phyloP scores from a whole-genome alignment of 2,113 vertebrate species.

The Myiagra hebetior region DNA sequence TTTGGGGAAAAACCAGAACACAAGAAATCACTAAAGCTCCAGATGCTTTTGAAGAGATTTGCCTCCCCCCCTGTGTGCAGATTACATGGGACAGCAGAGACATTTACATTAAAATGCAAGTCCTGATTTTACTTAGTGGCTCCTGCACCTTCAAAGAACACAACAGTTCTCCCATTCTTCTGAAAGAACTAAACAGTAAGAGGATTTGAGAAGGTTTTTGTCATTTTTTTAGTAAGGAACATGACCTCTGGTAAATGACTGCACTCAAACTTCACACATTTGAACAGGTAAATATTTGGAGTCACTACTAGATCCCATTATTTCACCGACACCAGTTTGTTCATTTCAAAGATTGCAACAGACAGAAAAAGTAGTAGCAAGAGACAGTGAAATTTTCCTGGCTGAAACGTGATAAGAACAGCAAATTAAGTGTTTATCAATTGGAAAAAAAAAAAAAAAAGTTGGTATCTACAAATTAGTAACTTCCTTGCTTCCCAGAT shows the following conservation, averaged over 20 bases:
- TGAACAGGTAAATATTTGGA: neutral
- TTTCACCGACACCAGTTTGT: neutral
- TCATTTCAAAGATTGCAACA: neutral
- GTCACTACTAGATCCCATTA: neutral
- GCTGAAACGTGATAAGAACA: neutral
- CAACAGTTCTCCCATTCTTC: neutral
- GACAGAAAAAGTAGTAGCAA: neutral
- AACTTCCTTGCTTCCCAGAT: neutral
- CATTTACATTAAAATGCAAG: conserved; percentile 44
- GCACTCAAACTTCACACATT: neutral
- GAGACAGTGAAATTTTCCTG: neutral
- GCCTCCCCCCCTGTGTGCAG: neutral
- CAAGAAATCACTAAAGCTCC: conserved; percentile 46
- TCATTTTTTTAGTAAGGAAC: neutral
- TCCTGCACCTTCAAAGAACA: conserved; percentile 24
- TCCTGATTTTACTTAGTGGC: neutral
- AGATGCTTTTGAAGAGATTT: conserved; percentile 33
- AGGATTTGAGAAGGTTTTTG: neutral
- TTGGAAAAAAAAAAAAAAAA: accelerated
- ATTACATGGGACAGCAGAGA: conserved; percentile 43
- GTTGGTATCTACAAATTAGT: neutral
- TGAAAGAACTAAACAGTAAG: neutral
- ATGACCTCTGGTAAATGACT: neutral
- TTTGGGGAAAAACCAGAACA: conserved; percentile 71
- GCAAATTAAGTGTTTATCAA: neutral